Evolutionary conservation across 2,888 invertebrate species (phyloP), one percentile per base, ranked within the genome.

Genomic region (Herminia tarsipennalis): DNA sequence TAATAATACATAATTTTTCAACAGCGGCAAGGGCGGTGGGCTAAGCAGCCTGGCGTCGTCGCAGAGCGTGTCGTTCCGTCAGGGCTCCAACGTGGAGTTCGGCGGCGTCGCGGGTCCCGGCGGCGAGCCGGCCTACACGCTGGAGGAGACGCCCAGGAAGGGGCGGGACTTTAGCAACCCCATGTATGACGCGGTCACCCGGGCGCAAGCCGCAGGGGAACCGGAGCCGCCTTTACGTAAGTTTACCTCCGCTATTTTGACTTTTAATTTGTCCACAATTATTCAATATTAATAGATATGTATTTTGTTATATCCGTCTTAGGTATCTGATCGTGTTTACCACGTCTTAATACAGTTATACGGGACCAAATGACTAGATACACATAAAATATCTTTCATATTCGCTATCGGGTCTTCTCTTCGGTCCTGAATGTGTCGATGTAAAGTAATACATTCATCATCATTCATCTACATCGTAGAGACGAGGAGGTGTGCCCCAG

Each of bases 101-200:
- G 94, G 93, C 24, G 94, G 90, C 66, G 72, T 80, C 73, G 58
- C 77, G 74, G 58, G 77, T 21, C 57, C 77, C 39, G 94, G 95
- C 5, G 85, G 95, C 21, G 97, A 96, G 73, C 94, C 94, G 25
- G 96, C 96, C 47, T 97, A 97, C 84, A 95, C 90, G 39, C 76
- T 97, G 70, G 95, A 96, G 70, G 95, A 96, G 54, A 67, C 72
- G 20, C 72, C 81, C 65, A 93, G 94, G 64, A 97, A 97, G 83
- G 95, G 95, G 45, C 92, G 98, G 38, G 98, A 99, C 87, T 99
- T 99, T 92, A 96, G 97, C 75, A 99, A 99, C 91, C 99, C 99
- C 33, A 98, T 99, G 96, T 99, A 99, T 86, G 99, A 99, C 76
- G 97, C 97, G 33, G 96, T 95, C 41, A 95, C 95, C 62, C 92